phyloP scores from a whole-genome alignment of 2,113 vertebrate genomes.

The Pluvianellus socialis region DNA sequence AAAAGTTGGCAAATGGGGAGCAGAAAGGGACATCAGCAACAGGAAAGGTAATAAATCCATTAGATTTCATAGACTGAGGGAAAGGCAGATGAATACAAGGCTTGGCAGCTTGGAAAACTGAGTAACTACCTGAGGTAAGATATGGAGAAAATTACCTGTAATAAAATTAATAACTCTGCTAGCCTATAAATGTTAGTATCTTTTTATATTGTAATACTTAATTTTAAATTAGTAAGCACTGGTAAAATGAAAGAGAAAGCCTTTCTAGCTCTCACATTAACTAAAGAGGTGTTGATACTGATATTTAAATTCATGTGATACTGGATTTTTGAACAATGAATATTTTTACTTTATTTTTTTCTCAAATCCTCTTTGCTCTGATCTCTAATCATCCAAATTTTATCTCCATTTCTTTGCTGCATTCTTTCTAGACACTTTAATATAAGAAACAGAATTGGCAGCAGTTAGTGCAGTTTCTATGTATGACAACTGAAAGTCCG shows the following conservation, averaged over 20 bases:
- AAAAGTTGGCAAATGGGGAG: neutral
- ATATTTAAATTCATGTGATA: neutral
- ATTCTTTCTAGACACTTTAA: neutral
- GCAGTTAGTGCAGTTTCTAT: neutral
- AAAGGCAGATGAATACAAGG: neutral
- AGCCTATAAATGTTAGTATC: neutral
- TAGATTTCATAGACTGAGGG: neutral
- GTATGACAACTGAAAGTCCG: neutral
- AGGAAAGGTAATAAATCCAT: neutral
- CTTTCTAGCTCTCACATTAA: neutral
- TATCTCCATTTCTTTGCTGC: neutral
- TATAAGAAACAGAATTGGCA: neutral
- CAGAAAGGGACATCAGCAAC: neutral
- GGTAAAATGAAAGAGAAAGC: neutral
- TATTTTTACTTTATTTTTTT: neutral
- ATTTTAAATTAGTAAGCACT: neutral
- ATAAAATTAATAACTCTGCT: neutral
- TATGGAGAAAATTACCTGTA: neutral
- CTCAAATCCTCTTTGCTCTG: neutral
- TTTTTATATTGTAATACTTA: neutral
- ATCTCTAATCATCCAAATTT: neutral
- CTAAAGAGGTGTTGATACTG: neutral
- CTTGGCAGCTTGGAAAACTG: neutral
- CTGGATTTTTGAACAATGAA: neutral
- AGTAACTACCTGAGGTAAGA: neutral